phyloP scores from a whole-genome alignment of 2,888 invertebrate genomes.

The Dugesia japonica region DNA sequence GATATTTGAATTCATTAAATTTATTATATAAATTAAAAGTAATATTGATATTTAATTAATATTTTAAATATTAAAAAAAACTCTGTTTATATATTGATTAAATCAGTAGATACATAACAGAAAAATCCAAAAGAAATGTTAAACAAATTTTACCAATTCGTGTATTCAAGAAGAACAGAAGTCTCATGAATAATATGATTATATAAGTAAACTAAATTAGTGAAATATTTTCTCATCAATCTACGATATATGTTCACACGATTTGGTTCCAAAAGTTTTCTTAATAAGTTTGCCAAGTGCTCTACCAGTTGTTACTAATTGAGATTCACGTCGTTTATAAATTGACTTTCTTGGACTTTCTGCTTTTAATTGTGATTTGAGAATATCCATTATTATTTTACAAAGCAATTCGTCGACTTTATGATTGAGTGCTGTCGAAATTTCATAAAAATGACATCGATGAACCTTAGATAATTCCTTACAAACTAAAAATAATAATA shows the following conservation, averaged over 20 bases:
- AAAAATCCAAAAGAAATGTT: too few relatives aligned
- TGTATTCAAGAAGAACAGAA: too few relatives aligned
- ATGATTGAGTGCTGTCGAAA: background rate
- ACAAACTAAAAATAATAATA: background rate
- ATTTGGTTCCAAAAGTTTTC: background rate
- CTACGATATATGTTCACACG: slow-evolving; percentile 8
- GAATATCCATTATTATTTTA: background rate
- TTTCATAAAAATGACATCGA: slow-evolving; percentile 1
- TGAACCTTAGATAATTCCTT: background rate
- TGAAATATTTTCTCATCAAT: background rate
- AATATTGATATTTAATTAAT: too few relatives aligned
- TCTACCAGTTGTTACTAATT: slow-evolving; percentile 1
- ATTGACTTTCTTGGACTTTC: slow-evolving; percentile 10
- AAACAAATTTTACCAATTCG: too few relatives aligned
- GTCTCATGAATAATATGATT: too few relatives aligned
- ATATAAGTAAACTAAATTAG: too few relatives aligned
- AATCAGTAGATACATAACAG: too few relatives aligned
- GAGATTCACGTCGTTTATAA: slow-evolving; percentile 5
- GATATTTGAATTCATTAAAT: too few relatives aligned
- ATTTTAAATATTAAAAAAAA: too few relatives aligned
- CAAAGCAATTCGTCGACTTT: slow-evolving; percentile 1
- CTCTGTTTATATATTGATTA: too few relatives aligned
- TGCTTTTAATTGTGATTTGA: background rate
- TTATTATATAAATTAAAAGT: too few relatives aligned
- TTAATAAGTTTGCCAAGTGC: background rate